These are phyloP conservation scores for Scolopax bukidnonensis DNA, from an alignment of 2,797 vertebrate genomes.

Conservation along the genomic window DNA sequence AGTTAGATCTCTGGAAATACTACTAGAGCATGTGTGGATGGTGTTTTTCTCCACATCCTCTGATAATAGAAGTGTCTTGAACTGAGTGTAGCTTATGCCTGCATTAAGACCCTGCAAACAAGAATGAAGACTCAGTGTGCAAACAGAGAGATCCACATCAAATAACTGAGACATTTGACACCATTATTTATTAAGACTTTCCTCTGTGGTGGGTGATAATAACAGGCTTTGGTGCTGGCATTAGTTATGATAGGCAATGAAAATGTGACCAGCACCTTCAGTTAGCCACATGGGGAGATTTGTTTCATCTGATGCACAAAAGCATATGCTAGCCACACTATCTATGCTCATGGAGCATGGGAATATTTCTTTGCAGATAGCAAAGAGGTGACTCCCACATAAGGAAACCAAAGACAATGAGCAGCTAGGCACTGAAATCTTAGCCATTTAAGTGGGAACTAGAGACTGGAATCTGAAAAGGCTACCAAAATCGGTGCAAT, in stretches of 20 bases:
- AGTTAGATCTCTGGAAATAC: background rate
- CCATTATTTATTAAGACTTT: background rate
- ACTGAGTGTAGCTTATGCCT: background rate
- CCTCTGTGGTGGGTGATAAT: background rate
- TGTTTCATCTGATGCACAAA: background rate
- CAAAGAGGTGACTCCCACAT: background rate
- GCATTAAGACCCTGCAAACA: background rate
- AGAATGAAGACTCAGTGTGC: background rate
- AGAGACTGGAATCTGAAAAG: background rate
- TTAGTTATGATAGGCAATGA: background rate
- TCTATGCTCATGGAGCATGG: background rate
- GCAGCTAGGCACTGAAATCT: background rate
- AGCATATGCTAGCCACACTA: background rate
- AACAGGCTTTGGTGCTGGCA: background rate
- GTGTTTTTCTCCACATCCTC: background rate
- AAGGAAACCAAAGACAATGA: background rate
- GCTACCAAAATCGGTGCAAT: background rate
- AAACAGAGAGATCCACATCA: background rate
- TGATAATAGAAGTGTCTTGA: background rate
- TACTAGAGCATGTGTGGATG: background rate
- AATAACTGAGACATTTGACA: background rate
- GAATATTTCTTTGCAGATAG: background rate
- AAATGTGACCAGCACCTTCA: background rate
- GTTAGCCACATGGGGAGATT: background rate
- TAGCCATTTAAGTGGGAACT: background rate